phyloP scores from a whole-genome alignment of 2,113 vertebrate species.

The Meles meles region DNA sequence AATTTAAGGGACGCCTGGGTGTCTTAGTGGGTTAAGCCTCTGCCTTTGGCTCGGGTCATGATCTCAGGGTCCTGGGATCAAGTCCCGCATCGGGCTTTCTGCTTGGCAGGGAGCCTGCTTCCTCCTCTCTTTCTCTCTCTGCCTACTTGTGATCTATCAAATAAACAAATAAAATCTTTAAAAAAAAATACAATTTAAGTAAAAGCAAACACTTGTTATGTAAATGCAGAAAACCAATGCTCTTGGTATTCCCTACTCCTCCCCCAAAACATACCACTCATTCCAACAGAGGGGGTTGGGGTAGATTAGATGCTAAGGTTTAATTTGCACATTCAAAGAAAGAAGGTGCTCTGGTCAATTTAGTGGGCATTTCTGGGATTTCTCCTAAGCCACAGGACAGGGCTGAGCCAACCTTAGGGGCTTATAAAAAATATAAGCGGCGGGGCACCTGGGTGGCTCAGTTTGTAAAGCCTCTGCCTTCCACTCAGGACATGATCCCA shows the following conservation, averaged over 20 bases:
- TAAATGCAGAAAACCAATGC: neutral
- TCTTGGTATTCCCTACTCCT: neutral
- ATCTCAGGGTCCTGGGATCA: too few relatives aligned
- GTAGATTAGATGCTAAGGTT: neutral
- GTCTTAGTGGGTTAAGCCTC: too few relatives aligned
- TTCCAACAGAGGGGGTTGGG: neutral
- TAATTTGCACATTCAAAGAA: neutral
- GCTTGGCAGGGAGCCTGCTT: too few relatives aligned
- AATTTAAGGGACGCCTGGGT: neutral
- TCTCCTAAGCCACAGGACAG: neutral
- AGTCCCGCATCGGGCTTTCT: too few relatives aligned
- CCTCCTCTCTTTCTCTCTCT: too few relatives aligned
- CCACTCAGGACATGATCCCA: too few relatives aligned
- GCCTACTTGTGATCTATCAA: too few relatives aligned
- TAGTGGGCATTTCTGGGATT: neutral
- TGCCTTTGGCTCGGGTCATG: too few relatives aligned
- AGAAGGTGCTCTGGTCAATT: neutral
- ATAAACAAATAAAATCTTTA: too few relatives aligned
- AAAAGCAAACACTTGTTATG: neutral
- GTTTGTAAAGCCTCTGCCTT: neutral
- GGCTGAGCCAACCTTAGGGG: neutral
- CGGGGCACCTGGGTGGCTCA: neutral
- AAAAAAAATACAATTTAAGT: neutral
- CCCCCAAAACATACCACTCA: neutral
- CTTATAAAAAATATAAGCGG: neutral